Conservation (phyloP, 92 coral and sea anemone species). For the Umimayanthus kanabou region DNA sequence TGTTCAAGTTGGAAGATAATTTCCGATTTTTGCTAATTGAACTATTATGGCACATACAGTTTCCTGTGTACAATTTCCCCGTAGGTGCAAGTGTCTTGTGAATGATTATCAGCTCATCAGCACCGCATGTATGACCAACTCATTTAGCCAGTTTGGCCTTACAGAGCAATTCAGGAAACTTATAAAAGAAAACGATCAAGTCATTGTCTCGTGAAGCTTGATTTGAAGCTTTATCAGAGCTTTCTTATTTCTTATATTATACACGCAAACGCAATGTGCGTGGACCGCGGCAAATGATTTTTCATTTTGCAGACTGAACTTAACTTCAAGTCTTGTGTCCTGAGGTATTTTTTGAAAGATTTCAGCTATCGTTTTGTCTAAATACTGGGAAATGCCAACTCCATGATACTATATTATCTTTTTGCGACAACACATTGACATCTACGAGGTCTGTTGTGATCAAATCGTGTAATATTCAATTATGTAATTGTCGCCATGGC, state of each 20-base stretch:
- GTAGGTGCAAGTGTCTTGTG: background rate
- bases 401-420: background rate
- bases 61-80: background rate
- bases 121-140: background rate
- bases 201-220: conserved; percentile 2
- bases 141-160: background rate
- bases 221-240: background rate
- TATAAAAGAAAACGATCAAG: background rate
- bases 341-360: no score
- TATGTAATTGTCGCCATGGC: conserved; percentile 15
- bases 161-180: background rate
- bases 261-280: background rate
- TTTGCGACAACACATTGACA: background rate
- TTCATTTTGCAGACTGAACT: background rate
- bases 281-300: background rate
- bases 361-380: background rate
- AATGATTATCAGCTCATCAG: background rate
- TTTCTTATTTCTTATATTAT: background rate
- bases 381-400: background rate
- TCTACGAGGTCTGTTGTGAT: background rate
- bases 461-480: background rate
- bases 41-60: background rate
- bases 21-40: conserved; percentile 5
- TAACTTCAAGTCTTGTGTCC: background rate
- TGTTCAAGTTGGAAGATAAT: background rate